phyloP scores from a whole-genome alignment of 2,113 vertebrate species.

The Labrus mixtus region DNA sequence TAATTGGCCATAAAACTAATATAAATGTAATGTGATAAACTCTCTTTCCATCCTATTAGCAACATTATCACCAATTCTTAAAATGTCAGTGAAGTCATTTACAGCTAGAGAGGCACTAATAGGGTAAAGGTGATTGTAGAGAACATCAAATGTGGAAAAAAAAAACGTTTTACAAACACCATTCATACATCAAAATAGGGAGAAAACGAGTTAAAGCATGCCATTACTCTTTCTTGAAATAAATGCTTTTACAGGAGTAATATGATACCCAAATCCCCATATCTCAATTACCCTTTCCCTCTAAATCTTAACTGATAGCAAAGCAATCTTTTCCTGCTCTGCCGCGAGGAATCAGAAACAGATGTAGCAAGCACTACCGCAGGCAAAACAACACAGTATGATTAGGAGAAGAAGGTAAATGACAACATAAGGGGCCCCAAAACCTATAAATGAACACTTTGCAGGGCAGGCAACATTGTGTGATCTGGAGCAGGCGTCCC shows the following conservation, averaged over 20 bases:
- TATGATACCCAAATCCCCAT: constrained; percentile 50
- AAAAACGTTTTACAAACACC: constrained; percentile 5
- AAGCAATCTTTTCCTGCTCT: constrained; percentile 58
- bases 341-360: constrained; percentile 70
- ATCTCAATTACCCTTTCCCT: constrained; percentile 60
- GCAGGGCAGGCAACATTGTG: constrained; percentile 51
- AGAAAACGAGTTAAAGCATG: constrained; percentile 27
- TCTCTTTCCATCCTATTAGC: no score
- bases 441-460: constrained; percentile 60
- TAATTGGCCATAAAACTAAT: not conserved
- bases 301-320: constrained; percentile 73
- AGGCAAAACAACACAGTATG: constrained; percentile 49
- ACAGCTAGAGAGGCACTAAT: not conserved
- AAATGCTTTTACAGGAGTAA: constrained; percentile 61
- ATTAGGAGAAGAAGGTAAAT: constrained; percentile 57
- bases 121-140: not conserved
- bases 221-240: constrained; percentile 50
- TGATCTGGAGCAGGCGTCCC: constrained; percentile 54
- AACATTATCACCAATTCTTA: no score
- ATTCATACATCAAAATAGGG: constrained; percentile 43
- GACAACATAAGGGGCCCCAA: constrained; percentile 38
- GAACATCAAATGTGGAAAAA: not conserved
- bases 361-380: constrained; percentile 66
- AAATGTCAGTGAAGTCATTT: no score
- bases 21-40: no score